A percentile compares a stretch with the other conserved stretches of the same genome.
These are phyloP conservation scores for Pammene aurita DNA, from an alignment of 2,888 invertebrate species.

Conservation along the genomic window DNA sequence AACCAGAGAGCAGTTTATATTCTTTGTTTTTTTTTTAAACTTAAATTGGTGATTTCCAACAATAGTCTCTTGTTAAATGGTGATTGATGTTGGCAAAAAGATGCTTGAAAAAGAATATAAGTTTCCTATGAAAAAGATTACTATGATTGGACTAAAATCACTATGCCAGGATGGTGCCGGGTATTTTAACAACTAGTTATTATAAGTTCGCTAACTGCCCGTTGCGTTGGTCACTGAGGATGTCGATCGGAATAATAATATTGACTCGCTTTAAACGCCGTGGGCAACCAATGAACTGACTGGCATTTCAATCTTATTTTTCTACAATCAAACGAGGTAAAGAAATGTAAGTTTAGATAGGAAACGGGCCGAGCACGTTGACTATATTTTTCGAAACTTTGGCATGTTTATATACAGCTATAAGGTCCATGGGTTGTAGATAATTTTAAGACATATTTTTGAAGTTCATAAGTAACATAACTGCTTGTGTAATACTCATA, in stretches of 20 bases:
- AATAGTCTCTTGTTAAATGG: not conserved
- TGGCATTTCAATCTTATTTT: conserved; percentile 3
- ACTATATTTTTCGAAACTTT: not conserved
- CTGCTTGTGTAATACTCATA: too few species aligned
- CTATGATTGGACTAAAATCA: conserved; percentile 3
- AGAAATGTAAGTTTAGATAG: not conserved
- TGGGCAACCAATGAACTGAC: conserved; percentile 4
- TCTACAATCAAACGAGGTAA: not conserved
- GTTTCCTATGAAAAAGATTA: not conserved
- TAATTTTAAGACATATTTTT: too few species aligned
- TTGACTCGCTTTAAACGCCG: conserved; percentile 23
- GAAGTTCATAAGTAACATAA: too few species aligned
- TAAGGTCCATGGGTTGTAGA: too few species aligned
- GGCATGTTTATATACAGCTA: not conserved
- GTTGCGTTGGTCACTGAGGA: conserved; percentile 3
- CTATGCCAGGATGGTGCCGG: not conserved
- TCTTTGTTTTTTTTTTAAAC: conserved; percentile 14
- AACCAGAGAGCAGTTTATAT: not conserved
- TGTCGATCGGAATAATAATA: conserved; percentile 21
- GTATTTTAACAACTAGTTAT: conserved; percentile 6
- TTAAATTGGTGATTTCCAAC: not conserved
- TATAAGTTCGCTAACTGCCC: conserved; percentile 15
- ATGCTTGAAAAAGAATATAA: conserved; percentile 1
- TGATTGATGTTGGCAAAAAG: not conserved
- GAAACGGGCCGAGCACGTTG: not conserved